phyloP scores from a whole-genome alignment of 2,888 invertebrate species.

The Meta bourneti region DNA sequence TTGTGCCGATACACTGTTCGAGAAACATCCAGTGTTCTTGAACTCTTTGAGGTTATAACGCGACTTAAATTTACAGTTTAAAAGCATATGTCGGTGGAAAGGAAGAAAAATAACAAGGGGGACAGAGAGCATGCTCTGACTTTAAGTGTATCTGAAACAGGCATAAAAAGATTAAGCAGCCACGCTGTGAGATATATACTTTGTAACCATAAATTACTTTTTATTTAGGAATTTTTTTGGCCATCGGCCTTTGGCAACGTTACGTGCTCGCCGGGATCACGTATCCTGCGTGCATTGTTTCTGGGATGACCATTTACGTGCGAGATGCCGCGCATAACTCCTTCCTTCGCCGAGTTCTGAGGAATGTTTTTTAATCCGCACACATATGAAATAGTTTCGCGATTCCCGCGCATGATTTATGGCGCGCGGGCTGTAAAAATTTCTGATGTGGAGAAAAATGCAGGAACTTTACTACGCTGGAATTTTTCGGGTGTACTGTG shows the following conservation, averaged over 20 bases:
- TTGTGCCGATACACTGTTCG: constrained; percentile 3
- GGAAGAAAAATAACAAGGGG: not conserved
- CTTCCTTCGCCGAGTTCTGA: not conserved
- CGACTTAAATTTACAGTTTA: constrained; percentile 67
- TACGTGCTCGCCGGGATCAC: constrained; percentile 55
- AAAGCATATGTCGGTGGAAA: constrained; percentile 21
- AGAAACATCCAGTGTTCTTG: constrained; percentile 29
- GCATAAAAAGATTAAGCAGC: constrained; percentile 66
- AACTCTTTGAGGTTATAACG: constrained; percentile 62
- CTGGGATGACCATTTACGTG: constrained; percentile 46
- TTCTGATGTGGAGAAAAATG: not conserved
- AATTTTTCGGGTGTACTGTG: too few relatives aligned
- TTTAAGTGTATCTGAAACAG: constrained; percentile 40
- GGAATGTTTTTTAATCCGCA: not conserved
- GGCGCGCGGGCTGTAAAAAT: not conserved
- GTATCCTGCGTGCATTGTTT: constrained; percentile 72
- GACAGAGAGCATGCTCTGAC: constrained; percentile 21
- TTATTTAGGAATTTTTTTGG: constrained; percentile 50
- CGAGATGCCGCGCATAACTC: constrained; percentile 50
- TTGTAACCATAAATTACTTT: constrained; percentile 75
- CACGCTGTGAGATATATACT: constrained; percentile 69
- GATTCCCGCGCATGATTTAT: not conserved
- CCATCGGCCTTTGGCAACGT: constrained; percentile 32
- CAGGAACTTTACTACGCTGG: not conserved
- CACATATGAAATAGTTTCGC: not conserved